Percentiles rank a stretch among this genome's conserved stretches.
Evolutionary conservation across 2,888 invertebrate genomes (phyloP).

Genomic region (Cinara cedri): DNA sequence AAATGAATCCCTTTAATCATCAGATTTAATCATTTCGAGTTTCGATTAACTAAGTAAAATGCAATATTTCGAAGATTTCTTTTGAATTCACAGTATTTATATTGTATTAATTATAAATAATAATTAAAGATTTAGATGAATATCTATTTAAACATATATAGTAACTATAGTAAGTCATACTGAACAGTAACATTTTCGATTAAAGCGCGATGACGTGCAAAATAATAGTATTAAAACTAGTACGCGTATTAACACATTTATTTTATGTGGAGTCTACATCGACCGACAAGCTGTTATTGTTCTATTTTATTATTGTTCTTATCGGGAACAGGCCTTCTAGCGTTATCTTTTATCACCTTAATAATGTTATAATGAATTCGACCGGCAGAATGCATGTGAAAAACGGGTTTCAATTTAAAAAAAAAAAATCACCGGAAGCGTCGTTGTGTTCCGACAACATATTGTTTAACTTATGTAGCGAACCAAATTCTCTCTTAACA

Average conservation of each 20-base stretch:
- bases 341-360: slow-evolving; percentile 37
- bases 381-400: slow-evolving; percentile 4
- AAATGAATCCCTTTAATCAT: too few relatives aligned
- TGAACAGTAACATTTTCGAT: slow-evolving; percentile 2
- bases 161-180: too few relatives aligned
- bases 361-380: slow-evolving; percentile 11
- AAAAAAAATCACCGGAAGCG: slow-evolving; percentile 51
- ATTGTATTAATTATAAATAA: too few relatives aligned
- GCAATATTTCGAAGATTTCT: too few relatives aligned
- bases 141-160: too few relatives aligned
- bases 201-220: background rate
- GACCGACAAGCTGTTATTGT: background rate
- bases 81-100: too few relatives aligned
- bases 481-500: slow-evolving; percentile 1
- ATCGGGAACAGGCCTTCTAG: slow-evolving; percentile 38
- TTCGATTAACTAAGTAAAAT: too few relatives aligned
- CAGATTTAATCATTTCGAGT: too few relatives aligned
- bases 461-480: slow-evolving; percentile 31
- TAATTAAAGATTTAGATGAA: too few relatives aligned
- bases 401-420: slow-evolving; percentile 46
- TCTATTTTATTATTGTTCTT: slow-evolving; percentile 29
- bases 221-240: background rate
- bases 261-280: too few relatives aligned
- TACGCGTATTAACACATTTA: slow-evolving; percentile 15
- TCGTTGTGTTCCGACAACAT: background rate